Evolutionary conservation across 1,140 invertebrate species (phyloP), one percentile per base, ranked within the genome.

Genomic region (Notospermus geniculatus): DNA sequence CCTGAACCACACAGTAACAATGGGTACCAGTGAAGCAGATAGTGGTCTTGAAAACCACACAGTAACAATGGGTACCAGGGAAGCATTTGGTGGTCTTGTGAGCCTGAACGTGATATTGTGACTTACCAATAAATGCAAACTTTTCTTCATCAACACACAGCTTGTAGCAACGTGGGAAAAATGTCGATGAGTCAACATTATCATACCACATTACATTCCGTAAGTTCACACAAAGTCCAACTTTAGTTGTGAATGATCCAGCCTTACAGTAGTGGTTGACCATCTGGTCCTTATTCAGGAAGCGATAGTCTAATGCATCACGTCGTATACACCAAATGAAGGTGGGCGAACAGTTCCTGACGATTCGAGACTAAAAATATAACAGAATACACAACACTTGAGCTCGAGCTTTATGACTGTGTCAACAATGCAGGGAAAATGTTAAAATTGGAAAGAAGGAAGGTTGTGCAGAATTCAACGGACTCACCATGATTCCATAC

Each of bases 131-230:
- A 72, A 96, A 96, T 61, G 92, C 89, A 64, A 87, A 86, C 73
- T 93, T 86, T 72, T 95, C 93, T 69, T 95, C 93, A 11, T 88
- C 88, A 78, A 89, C 88, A 68, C 73, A 77, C 0, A 83, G 69
- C 55, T 74, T 66, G 78, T 92, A 95, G 71, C 91, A 93, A 36
- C 93, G 85, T 0, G 92, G 93, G 76, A 92, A 94, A 60, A 89
- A 88, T 1, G 88, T 88, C 62, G 89, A 84, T 0, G 91, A 87
- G 28, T 91, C 85, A 22, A 88, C 88, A 29, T 89, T 87, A 72
- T 95, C 91, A 66, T 88, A 92, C 92, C 93, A 95, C 71, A 92
- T 89, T 78, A 93, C 88, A 80, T 94, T 91, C 59, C 89, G 88
- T 43, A 95, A 82, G 62, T 89, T 89, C 7, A 87, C 84, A 66